A percentile compares a stretch with the other conserved stretches of the same genome.
These are phyloP conservation scores for Gymnothorax reevesii DNA, from an alignment of 2,797 vertebrate species.

Conservation along the genomic window DNA sequence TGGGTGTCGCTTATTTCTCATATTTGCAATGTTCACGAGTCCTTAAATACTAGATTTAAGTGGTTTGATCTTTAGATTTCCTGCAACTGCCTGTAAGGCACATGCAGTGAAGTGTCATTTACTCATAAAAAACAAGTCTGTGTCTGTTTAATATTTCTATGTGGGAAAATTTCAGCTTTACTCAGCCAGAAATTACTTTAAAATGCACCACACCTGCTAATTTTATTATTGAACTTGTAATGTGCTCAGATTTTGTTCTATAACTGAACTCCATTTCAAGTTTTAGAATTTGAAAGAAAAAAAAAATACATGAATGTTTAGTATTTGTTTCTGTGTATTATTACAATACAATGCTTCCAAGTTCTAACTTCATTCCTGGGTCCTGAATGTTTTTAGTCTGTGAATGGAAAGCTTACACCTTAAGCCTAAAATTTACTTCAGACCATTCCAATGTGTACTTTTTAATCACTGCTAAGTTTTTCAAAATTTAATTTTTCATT, in stretches of 20 bases:
- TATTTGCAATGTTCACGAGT: neutral
- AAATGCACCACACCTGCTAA: no score
- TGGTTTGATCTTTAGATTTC: neutral
- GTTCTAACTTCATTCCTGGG: neutral
- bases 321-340: no score
- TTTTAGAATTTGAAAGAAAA: neutral
- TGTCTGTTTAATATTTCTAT: neutral
- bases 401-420: neutral
- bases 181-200: neutral
- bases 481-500: neutral
- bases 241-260: no score
- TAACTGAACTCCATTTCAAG: no score
- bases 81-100: neutral
- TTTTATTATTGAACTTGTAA: no score
- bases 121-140: neutral
- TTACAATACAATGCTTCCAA: neutral
- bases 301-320: neutral
- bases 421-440: neutral
- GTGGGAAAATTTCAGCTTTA: neutral
- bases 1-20: neutral
- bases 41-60: neutral
- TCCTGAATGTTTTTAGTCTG: neutral
- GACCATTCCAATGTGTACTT: neutral
- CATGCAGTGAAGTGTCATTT: neutral
- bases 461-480: neutral